phyloP scores from a whole-genome alignment of 2,113 vertebrate species.

The Trachemys scripta region DNA sequence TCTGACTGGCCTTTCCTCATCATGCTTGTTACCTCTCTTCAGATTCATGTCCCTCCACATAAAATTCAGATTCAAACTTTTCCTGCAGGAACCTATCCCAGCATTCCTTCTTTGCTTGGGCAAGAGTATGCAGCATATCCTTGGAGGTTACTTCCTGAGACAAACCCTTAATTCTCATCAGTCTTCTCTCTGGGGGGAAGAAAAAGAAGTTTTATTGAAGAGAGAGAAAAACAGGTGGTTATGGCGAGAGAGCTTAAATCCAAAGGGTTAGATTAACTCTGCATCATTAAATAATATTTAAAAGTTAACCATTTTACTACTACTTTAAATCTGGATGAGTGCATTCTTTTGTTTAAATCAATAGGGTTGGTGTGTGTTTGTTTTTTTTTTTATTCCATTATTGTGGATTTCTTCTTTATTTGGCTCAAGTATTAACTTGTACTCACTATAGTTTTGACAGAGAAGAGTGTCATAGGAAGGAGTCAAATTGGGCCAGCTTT shows the following conservation, averaged over 20 bases:
- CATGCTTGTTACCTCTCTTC: constrained; percentile 85
- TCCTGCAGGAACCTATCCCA: constrained; percentile 98
- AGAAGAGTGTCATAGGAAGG: fast-evolving
- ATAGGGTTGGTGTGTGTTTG: not conserved
- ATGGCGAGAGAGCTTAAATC: not conserved
- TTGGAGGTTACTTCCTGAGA: constrained; percentile 94
- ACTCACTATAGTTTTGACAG: not conserved
- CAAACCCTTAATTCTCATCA: constrained; percentile 92
- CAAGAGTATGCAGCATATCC: constrained; percentile 92
- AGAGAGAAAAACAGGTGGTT: not conserved
- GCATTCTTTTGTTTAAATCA: not conserved
- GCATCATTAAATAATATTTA: not conserved
- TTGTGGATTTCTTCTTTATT: not conserved
- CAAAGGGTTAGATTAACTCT: not conserved
- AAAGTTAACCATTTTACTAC: fast-evolving
- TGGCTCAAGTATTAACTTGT: not conserved
- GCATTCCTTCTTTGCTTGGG: constrained; percentile 96
- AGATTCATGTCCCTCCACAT: constrained; percentile 85
- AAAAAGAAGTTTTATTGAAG: not conserved
- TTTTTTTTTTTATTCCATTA: not conserved
- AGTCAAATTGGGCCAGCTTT: not conserved
- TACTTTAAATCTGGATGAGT: not conserved
- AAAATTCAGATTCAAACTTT: constrained; percentile 89
- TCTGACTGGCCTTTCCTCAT: not conserved
- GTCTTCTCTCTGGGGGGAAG: constrained; percentile 87